These are phyloP conservation scores for Xestobium rufovillosum DNA, from an alignment of 2,888 invertebrate species.

Conservation along the genomic window DNA sequence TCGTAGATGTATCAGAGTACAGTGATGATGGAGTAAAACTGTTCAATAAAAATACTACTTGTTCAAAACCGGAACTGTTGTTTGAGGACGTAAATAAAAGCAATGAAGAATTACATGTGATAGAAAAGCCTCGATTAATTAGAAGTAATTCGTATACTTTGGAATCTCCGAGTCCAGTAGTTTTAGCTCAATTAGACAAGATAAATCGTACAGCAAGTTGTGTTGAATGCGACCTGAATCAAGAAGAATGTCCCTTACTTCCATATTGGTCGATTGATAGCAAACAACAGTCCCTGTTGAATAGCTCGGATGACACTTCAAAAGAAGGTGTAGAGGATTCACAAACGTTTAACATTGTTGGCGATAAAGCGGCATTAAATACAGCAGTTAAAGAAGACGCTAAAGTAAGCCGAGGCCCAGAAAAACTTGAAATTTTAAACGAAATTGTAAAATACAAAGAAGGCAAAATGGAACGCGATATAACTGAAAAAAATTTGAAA, in stretches of 20 bases:
- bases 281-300: neutral
- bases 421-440: too few species aligned
- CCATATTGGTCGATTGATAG: neutral
- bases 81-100: conserved; percentile 23
- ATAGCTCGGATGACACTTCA: neutral
- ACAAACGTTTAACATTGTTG: too few species aligned
- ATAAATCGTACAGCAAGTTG: too few species aligned
- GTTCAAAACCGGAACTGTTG: conserved; percentile 9
- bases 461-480: neutral
- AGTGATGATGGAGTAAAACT: conserved; percentile 26
- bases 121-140: conserved; percentile 45
- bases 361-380: too few species aligned
- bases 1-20: conserved; percentile 33
- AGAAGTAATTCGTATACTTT: conserved; percentile 74
- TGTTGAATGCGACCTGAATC: too few species aligned
- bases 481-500: conserved; percentile 7
- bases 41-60: conserved; percentile 15
- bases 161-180: conserved; percentile 67
- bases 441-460: neutral
- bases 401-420: too few species aligned
- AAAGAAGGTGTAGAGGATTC: neutral
- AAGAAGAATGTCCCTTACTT: too few species aligned
- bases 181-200: conserved; percentile 57
- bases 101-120: conserved; percentile 31
- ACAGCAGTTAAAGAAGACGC: neutral